Evolutionary conservation across 2,113 vertebrate species (phyloP), one percentile per base, ranked within the genome.

Genomic region (Mesoclemmys tuberculata): DNA sequence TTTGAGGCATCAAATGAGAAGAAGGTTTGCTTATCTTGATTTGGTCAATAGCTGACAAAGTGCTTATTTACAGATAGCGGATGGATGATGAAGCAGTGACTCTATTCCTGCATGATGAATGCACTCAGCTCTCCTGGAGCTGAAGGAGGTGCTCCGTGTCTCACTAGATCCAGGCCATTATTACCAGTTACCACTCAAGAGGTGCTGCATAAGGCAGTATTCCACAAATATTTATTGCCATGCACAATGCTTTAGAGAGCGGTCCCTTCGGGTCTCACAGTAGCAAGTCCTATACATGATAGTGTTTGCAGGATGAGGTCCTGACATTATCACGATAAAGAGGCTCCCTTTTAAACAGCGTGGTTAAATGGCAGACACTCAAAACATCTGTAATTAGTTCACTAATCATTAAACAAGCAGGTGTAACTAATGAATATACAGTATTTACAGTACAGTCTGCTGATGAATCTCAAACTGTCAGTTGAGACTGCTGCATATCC

Each of bases 71-170:
- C 35, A 88, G 51, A 12, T 26, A 19, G 27, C n/a, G 1, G 29
- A 8, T 27, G 31, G 11, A 2, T 1, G 1, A 29, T 44, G 41
- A 75, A 75, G 22, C 1, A 0, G 22, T 5, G 29, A 5, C 58
- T 54, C 41, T 38, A 52, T 31, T 4, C 51, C 8, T 31, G 1
- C 0, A 1, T 2, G 31, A 48, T 10, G 19, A 29, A 21, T 55
- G 0, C 0, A 87, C 26, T 82, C 49, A 9, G 46, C 46, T 93
- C 88, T 85, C 6, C 55, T 41, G 58, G 58, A 77, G 79, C 41
- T 44, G 64, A 21, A 21, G 18, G 4, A 21, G n/a, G 19, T 71
- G 35, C 64, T 38, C 29, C 6, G 29, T 16, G 31, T 35, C 58
- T 64, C 64, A 71, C 14, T 38, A 18, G n/a, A 21, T 22, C 18